These are phyloP conservation scores for Tylochromis polylepis DNA, from an alignment of 2,113 vertebrate genomes.

Conservation along the genomic window DNA sequence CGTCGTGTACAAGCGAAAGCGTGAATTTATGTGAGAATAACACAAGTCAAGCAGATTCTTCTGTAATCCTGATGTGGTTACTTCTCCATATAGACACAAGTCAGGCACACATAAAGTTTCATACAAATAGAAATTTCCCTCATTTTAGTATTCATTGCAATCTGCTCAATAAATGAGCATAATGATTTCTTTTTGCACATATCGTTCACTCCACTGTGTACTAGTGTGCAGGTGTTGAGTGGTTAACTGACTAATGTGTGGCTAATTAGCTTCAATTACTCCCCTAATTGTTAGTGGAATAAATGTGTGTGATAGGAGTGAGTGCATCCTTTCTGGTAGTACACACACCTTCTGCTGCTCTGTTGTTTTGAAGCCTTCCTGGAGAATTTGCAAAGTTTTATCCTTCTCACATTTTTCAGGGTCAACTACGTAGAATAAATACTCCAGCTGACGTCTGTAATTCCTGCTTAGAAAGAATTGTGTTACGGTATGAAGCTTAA, in stretches of 20 bases:
- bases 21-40: background rate
- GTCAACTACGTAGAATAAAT: conserved; percentile 78
- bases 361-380: conserved; percentile 76
- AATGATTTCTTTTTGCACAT: background rate
- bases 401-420: conserved; percentile 70
- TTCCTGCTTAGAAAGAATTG: conserved; percentile 51
- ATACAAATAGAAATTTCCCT: background rate
- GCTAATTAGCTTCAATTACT: background rate
- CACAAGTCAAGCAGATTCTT: background rate
- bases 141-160: background rate
- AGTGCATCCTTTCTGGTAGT: background rate
- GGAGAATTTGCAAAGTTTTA: conserved; percentile 74
- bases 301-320: background rate
- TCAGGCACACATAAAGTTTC: background rate
- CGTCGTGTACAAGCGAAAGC: background rate
- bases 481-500: background rate
- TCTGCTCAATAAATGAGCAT: background rate
- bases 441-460: conserved; percentile 75
- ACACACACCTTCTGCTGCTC: conserved; percentile 61
- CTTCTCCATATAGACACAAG: background rate
- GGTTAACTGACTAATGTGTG: background rate
- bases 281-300: background rate
- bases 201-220: background rate
- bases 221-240: background rate
- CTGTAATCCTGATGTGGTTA: background rate